These are phyloP conservation scores for Phylloscopus whistleri DNA, from an alignment of 2,113 vertebrate genomes.

Conservation along the genomic window DNA sequence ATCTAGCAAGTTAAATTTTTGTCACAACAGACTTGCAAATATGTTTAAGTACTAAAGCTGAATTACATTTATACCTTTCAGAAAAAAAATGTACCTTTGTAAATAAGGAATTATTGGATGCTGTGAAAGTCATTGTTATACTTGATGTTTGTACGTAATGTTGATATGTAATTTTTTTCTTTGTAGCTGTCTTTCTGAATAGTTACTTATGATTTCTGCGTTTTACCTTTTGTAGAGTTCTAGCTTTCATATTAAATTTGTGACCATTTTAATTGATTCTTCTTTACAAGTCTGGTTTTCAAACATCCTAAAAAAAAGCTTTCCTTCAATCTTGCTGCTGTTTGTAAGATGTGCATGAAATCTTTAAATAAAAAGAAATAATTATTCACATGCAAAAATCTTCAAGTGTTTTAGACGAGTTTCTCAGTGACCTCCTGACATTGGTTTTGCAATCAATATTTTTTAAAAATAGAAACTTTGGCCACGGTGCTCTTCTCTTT, in stretches of 20 bases:
- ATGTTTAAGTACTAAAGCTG: not conserved
- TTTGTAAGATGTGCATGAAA: not conserved
- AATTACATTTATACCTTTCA: not conserved
- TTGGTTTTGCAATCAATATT: not conserved
- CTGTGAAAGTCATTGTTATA: not conserved
- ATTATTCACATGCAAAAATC: not conserved
- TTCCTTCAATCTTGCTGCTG: not conserved
- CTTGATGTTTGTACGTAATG: not conserved
- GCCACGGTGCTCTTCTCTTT: not conserved
- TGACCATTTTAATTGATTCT: not conserved
- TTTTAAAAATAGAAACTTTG: not conserved
- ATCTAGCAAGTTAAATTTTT: not conserved
- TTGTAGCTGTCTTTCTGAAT: not conserved
- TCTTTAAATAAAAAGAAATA: not conserved
- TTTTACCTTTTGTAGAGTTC: not conserved
- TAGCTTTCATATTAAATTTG: not conserved
- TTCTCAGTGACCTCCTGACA: not conserved
- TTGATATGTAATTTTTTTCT: not conserved
- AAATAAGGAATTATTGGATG: not conserved
- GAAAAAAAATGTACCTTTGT: not conserved
- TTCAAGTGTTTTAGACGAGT: accelerated
- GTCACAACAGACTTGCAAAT: not conserved
- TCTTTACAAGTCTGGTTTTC: not conserved
- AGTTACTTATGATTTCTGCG: not conserved
- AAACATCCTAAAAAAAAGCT: not conserved